These are phyloP conservation scores for Zelostemma sp. DNA, from an alignment of 1,140 invertebrate genomes.

Conservation along the genomic window DNA sequence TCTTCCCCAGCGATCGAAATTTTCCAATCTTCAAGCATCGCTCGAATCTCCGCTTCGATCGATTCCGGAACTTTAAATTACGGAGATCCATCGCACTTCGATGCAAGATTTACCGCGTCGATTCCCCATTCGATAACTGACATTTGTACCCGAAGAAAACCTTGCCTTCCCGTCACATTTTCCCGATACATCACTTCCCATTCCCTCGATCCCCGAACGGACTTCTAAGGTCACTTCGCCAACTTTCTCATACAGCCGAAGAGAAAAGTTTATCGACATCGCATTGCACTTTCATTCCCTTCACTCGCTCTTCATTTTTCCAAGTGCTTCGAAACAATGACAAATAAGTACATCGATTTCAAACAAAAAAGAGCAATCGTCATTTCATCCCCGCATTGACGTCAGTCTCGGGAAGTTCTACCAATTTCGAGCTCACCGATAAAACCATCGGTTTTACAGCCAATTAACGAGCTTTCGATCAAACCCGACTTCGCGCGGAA, in stretches of 20 bases:
- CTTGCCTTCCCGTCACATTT: too few relatives aligned
- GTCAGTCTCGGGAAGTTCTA: too few relatives aligned
- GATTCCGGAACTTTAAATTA: constrained; percentile 17
- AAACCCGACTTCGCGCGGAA: not conserved
- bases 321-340: too few relatives aligned
- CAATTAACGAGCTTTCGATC: not conserved
- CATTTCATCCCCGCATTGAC: too few relatives aligned
- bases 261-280: not conserved
- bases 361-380: too few relatives aligned
- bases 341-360: too few relatives aligned
- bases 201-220: too few relatives aligned
- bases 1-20: not conserved
- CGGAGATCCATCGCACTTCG: constrained; percentile 7
- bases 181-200: too few relatives aligned
- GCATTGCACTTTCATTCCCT: not conserved
- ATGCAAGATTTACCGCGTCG: constrained; percentile 12
- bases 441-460: not conserved
- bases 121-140: constrained; percentile 17
- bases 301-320: too few relatives aligned
- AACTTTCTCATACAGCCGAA: not conserved
- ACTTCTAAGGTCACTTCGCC: too few relatives aligned
- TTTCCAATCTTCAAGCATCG: constrained; percentile 23
- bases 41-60: not conserved
- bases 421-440: not conserved
- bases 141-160: constrained; percentile 8